Percentiles rank a stretch among this genome's conserved stretches.
Conservation (phyloP, 2,113 vertebrate genomes). For the Tachuris rubrigastra region DNA sequence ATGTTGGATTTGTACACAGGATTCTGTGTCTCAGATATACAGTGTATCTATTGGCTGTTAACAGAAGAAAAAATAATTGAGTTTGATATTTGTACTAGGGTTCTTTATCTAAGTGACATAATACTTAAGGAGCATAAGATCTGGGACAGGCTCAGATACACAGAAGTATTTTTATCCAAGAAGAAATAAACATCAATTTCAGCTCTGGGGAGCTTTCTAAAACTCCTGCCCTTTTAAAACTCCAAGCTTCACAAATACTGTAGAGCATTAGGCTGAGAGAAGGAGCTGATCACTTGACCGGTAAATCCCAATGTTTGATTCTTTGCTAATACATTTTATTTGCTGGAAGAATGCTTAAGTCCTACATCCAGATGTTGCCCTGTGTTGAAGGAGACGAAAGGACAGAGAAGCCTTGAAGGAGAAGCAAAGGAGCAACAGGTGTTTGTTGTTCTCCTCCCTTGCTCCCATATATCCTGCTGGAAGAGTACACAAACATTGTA, state of each 20-base stretch:
- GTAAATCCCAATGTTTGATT: conserved; percentile 39
- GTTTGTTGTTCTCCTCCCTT: neutral
- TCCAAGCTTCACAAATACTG: neutral
- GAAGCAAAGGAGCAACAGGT: neutral
- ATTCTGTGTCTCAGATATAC: neutral
- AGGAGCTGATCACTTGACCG: conserved; percentile 29
- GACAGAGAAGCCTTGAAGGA: neutral
- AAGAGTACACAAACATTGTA: neutral
- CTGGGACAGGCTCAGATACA: neutral
- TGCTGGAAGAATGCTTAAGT: neutral
- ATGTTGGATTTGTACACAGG: neutral
- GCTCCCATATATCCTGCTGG: neutral
- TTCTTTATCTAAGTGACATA: neutral
- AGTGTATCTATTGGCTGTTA: neutral
- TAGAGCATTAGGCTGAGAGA: conserved; percentile 19
- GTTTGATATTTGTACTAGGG: neutral
- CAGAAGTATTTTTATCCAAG: conserved; percentile 22
- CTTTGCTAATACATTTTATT: conserved; percentile 13
- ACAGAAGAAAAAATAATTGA: neutral
- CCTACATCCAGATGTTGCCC: conserved; percentile 19
- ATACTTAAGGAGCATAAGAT: neutral
- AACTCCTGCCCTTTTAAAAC: conserved; percentile 17
- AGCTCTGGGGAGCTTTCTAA: neutral
- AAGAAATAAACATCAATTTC: neutral
- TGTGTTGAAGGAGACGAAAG: neutral